These are phyloP conservation scores for Drosophila longiperda DNA, from an alignment of 2,888 invertebrate genomes.

Conservation along the genomic window DNA sequence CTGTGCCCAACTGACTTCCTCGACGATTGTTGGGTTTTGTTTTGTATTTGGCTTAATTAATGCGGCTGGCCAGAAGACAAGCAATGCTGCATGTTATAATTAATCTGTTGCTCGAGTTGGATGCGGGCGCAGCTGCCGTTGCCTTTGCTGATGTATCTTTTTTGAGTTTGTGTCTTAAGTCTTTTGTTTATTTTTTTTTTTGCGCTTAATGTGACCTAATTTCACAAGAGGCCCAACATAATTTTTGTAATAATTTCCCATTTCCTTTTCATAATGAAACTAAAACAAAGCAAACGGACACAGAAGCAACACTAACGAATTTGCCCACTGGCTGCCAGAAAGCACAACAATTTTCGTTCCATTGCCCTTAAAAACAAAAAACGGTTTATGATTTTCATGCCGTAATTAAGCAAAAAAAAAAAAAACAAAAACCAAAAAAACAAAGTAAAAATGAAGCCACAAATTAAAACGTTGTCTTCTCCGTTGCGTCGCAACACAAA, in stretches of 20 bases:
- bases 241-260: conserved; percentile 70
- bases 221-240: conserved; percentile 51
- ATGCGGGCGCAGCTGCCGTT: conserved; percentile 47
- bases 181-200: conserved; percentile 55
- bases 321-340: conserved; percentile 27
- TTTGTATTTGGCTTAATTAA: conserved; percentile 60
- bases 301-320: conserved; percentile 31
- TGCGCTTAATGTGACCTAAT: conserved; percentile 44
- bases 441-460: conserved; percentile 20
- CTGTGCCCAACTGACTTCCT: conserved; percentile 40
- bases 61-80: conserved; percentile 46
- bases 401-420: conserved; percentile 56
- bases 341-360: conserved; percentile 35
- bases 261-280: conserved; percentile 58
- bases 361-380: conserved; percentile 58
- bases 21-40: conserved; percentile 19
- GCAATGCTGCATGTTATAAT: conserved; percentile 55
- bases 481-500: conserved; percentile 15
- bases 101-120: conserved; percentile 51
- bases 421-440: conserved; percentile 5
- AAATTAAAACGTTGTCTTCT: conserved; percentile 58
- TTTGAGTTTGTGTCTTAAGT: conserved; percentile 62
- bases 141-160: conserved; percentile 24
- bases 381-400: conserved; percentile 54
- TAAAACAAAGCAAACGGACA: conserved; percentile 22